Percentiles rank a stretch among this genome's conserved stretches.
These are phyloP conservation scores for Cheilosia scutellata DNA, from an alignment of 2,888 invertebrate genomes.

Conservation along the genomic window DNA sequence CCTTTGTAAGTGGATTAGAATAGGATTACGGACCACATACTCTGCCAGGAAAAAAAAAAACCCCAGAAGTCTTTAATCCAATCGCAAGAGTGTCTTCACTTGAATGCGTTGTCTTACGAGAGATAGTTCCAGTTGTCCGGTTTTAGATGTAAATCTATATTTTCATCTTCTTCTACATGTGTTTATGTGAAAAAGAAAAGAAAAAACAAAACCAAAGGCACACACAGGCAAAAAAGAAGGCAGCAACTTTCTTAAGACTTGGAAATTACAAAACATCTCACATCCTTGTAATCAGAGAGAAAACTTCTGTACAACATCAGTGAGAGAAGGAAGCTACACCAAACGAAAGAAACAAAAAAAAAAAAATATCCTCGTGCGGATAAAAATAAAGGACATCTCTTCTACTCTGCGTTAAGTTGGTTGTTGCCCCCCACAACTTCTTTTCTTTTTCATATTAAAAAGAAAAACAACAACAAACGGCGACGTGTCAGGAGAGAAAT, in stretches of 20 bases:
- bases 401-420: slow-evolving; percentile 52
- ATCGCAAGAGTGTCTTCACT: slow-evolving; percentile 51
- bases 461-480: slow-evolving; percentile 3
- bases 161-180: slow-evolving; percentile 42
- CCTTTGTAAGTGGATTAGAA: slow-evolving; percentile 44
- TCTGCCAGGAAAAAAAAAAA: not conserved
- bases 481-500: slow-evolving; percentile 44
- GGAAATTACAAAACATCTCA: slow-evolving; percentile 72
- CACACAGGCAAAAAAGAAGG: slow-evolving; percentile 1
- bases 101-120: slow-evolving; percentile 39
- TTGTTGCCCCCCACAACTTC: slow-evolving; percentile 22
- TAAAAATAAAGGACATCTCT: slow-evolving; percentile 63
- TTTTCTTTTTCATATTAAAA: slow-evolving; percentile 33
- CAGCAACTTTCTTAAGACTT: slow-evolving; percentile 48
- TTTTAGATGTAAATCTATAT: slow-evolving; percentile 51
- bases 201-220: slow-evolving; percentile 12
- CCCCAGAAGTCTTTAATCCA: slow-evolving; percentile 3
- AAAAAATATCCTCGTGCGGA: slow-evolving; percentile 50
- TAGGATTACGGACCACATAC: slow-evolving; percentile 32
- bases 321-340: slow-evolving; percentile 17
- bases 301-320: slow-evolving; percentile 60
- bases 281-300: slow-evolving; percentile 66
- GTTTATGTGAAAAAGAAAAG: slow-evolving; percentile 20
- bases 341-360: not conserved
- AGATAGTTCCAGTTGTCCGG: slow-evolving; percentile 62